Evolutionary conservation across 2,797 vertebrate genomes (phyloP), one percentile per base, ranked within the genome.

Genomic region (Amblyopsis hoosieri): DNA sequence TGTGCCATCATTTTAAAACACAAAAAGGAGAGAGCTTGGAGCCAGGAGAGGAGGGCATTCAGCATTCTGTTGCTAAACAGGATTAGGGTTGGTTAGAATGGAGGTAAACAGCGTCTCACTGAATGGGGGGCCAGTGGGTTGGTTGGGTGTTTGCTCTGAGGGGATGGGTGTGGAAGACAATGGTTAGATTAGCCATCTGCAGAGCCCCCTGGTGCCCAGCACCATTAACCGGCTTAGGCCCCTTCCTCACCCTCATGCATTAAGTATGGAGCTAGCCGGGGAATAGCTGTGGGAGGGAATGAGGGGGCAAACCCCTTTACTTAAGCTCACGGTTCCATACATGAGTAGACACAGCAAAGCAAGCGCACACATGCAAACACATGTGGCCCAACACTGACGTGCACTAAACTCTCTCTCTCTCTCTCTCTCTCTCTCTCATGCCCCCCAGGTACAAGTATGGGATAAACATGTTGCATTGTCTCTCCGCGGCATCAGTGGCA

Each of bases 141-240:
- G 19, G 45, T 48, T 64, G 72, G 77, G 79, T 84, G 87, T 87
- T 86, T 87, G 81, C 68, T 83, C 55, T 6, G 61, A 87, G 69
- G 83, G 80, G 67, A 71, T 66, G 79, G 81, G 45, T 78, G 60
- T 72, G 48, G 84, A 89, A 92, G 87, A 94, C 92, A 94, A 93
- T 92, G 74, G 85, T 73, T 92, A 93, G 93, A 93, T 94, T 93
- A 94, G 91, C 91, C 90, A 93, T 93, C 92, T 93, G 92, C 90
- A 87, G 84, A 85, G 85, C 87, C 91, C 85, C 85, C 87, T 87
- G 90, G 81, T 87, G 88, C 87, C 84, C 73, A 64, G 77, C 78
- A 66, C 88, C 86, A 93, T 93, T 92, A 92, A 91, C 87, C 78
- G 81, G 91, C 84, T 92, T 90, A 93, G 89, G 86, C 79, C 87